Conservation (phyloP, 1,140 invertebrate species). For the Oppia nitens region DNA sequence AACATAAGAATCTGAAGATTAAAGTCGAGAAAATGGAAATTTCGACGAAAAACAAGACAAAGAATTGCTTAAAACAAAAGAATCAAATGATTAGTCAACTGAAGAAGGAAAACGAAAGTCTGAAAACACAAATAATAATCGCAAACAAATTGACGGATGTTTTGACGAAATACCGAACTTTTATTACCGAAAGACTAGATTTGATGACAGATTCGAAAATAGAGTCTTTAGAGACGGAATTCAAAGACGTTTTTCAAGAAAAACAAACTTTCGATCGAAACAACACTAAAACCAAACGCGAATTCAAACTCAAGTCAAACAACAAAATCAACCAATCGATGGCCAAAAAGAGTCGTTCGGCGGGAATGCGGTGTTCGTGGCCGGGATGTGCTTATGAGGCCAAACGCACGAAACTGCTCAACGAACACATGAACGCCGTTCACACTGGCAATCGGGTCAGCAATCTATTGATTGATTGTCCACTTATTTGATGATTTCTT, state of each 20-base stretch:
- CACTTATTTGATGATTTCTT: too few relatives aligned
- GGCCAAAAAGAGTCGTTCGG: neutral
- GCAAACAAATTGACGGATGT: neutral
- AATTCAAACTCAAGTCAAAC: neutral
- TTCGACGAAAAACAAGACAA: too few relatives aligned
- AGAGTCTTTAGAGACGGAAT: too few relatives aligned
- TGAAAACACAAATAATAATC: neutral
- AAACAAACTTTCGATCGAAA: neutral
- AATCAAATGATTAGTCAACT: neutral
- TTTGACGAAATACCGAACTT: neutral
- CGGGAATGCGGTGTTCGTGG: neutral
- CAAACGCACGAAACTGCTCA: conserved; percentile 1
- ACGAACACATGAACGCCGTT: conserved; percentile 4
- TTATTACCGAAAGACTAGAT: neutral
- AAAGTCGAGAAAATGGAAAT: too few relatives aligned
- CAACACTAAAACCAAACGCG: neutral
- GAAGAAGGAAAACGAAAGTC: neutral
- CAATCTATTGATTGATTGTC: neutral
- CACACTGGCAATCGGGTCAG: conserved; percentile 7
- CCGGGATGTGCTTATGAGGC: conserved; percentile 3
- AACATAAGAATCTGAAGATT: too few relatives aligned
- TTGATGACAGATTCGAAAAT: neutral
- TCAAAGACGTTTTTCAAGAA: too few relatives aligned
- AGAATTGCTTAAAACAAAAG: too few relatives aligned
- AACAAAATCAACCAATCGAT: neutral